Evolutionary conservation across 2,797 vertebrate genomes (phyloP), one percentile per base, ranked within the genome.

Genomic region (Molothrus aeneus): DNA sequence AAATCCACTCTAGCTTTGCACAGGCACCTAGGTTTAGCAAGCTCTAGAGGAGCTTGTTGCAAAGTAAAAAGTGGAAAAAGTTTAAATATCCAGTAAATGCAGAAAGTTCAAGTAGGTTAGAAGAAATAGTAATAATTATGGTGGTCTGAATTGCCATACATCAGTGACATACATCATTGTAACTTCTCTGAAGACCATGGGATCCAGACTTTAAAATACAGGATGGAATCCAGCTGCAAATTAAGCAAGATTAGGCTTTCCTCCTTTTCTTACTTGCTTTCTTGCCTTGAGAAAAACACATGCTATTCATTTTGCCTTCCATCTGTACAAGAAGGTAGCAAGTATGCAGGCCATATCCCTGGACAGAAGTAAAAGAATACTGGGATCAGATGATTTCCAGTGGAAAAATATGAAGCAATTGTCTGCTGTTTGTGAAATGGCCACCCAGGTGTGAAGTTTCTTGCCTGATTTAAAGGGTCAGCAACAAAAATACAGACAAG

Each of bases 271-370:
- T 91, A 25, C 34, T 88, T 86, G 31, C 34, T 79, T 90, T 59
- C 59, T 88, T 91, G 86, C 85, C 80, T 92, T 80, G 43, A 95
- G 87, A 92, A 86, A 94, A 96, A 95, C 85, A 93, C 11, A 1
- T 95, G 80, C 48, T 90, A 54, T 56, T 88, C 57, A 94, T 94
- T 93, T 95, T 91, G 31, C 47, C 75, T 86, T 86, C 80, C 60
- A 83, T 89, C 51, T 82, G 61, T 63, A 82, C 32, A 83, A 86
- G 75, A 80, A 95, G 72, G 89, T 88, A 78, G 54, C 51, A 84
- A 93, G 51, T 45, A 75, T 70, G 43, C 56, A 90, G 63, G 36
- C 50, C 63, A 38, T 56, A 85, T 72, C 69, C 65, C 72, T 72
- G 59, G 51, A 50, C 9, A 81, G 63, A 75, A 83, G 80, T 85